Evolutionary conservation across 2,113 vertebrate genomes (phyloP).

Genomic region (Hucho hucho): DNA sequence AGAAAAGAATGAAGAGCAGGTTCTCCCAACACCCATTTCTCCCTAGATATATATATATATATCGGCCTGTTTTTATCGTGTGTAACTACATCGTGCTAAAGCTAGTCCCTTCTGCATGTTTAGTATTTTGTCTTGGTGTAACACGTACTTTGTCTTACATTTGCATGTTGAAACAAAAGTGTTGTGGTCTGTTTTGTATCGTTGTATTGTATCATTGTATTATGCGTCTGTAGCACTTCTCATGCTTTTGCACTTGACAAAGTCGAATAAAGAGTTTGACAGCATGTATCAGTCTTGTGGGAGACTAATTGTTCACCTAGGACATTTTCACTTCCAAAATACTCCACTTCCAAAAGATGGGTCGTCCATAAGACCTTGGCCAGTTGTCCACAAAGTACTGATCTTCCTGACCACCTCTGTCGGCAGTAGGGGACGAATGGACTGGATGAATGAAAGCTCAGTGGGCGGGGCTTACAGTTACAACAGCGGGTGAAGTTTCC

Average conservation of each 20-base stretch:
- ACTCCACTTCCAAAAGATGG: no score
- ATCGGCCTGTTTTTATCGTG: neutral
- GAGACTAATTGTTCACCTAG: no score
- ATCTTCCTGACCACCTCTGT: no score
- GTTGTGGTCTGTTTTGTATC: conserved; percentile 15
- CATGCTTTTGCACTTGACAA: conserved; percentile 81
- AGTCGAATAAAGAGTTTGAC: conserved; percentile 79
- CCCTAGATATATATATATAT: neutral
- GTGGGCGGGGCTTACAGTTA: no score
- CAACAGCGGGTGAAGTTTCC: no score
- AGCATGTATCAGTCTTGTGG: conserved; percentile 23
- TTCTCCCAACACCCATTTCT: neutral
- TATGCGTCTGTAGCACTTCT: conserved; percentile 67
- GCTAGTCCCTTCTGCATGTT: conserved; percentile 20
- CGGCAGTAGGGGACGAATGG: neutral
- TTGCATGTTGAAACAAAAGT: no score
- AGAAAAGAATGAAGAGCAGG: neutral
- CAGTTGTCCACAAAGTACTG: neutral
- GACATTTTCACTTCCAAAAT: no score
- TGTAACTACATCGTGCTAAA: conserved; percentile 44
- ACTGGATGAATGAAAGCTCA: no score
- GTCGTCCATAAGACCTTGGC: no score
- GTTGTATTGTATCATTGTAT: conserved; percentile 38
- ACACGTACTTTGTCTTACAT: neutral
- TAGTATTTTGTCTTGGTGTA: conserved; percentile 10